Evolutionary conservation across 2,888 invertebrate genomes (phyloP).

Genomic region (Gisinianus flammeolus): DNA sequence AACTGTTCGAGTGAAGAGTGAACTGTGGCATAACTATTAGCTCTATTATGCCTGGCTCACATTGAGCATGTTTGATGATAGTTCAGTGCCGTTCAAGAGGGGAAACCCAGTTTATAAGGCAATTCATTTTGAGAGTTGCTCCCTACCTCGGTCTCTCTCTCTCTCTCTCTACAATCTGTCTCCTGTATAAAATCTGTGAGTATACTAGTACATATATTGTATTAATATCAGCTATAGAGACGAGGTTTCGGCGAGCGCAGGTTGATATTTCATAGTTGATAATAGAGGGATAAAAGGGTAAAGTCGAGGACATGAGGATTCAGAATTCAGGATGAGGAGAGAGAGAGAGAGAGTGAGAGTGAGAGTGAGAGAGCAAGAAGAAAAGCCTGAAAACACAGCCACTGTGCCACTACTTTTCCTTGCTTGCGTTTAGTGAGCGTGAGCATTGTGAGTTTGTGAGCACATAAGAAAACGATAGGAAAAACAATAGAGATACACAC

Average conservation of each 20-base stretch:
- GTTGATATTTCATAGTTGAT: conserved; percentile 31
- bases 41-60: background rate
- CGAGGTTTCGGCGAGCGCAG: no score
- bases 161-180: background rate
- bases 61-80: background rate
- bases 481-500: no score
- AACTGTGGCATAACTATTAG: background rate
- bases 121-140: conserved; percentile 25
- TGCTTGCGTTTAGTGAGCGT: no score
- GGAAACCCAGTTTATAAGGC: conserved; percentile 29
- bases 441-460: no score
- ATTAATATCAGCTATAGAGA: no score
- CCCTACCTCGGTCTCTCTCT: background rate
- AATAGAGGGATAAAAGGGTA: conserved; percentile 39
- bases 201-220: no score
- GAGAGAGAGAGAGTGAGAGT: background rate
- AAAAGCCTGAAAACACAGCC: no score
- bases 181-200: no score
- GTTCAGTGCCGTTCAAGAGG: background rate
- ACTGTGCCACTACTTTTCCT: no score
- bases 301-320: conserved; percentile 21
- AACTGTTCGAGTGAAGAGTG: background rate
- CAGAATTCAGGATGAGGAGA: background rate
- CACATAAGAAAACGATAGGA: no score
- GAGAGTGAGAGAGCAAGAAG: background rate